Percentiles rank a stretch among this genome's conserved stretches.
These are phyloP conservation scores for Acrossocheilus fasciatus DNA, from an alignment of 2,797 vertebrate species.

Conservation along the genomic window DNA sequence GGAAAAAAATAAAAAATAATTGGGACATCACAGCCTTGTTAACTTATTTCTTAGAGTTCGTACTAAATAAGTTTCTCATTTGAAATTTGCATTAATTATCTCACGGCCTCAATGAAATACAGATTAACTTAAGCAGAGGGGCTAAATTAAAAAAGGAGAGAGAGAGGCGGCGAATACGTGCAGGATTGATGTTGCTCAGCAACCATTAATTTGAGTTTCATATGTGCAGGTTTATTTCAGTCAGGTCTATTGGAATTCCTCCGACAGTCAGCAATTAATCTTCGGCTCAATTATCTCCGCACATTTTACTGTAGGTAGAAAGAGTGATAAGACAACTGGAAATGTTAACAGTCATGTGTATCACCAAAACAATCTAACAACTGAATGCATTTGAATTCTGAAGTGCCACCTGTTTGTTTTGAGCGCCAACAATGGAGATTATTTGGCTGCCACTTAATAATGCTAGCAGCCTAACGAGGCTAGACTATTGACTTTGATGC, in stretches of 20 bases:
- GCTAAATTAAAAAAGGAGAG: slow-evolving; percentile 40
- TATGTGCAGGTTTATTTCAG: slow-evolving; percentile 58
- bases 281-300: slow-evolving; percentile 53
- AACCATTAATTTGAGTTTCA: slow-evolving; percentile 59
- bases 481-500: not conserved
- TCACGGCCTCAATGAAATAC: slow-evolving; percentile 56
- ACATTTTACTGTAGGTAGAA: slow-evolving; percentile 33
- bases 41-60: slow-evolving; percentile 53
- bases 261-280: slow-evolving; percentile 51
- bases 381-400: not conserved
- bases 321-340: slow-evolving; percentile 31
- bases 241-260: slow-evolving; percentile 53
- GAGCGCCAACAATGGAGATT: not conserved
- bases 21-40: slow-evolving; percentile 57
- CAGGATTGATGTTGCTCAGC: slow-evolving; percentile 62
- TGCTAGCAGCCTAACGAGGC: not conserved
- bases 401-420: not conserved
- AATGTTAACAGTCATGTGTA: slow-evolving; percentile 22
- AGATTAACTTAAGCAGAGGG: slow-evolving; percentile 54
- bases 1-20: slow-evolving; percentile 39
- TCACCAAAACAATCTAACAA: slow-evolving; percentile 30
- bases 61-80: slow-evolving; percentile 68
- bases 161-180: slow-evolving; percentile 44
- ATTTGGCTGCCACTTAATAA: not conserved
- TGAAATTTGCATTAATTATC: slow-evolving; percentile 64